These are phyloP conservation scores for Zootoca vivipara DNA, from an alignment of 2,113 vertebrate genomes.

Conservation along the genomic window DNA sequence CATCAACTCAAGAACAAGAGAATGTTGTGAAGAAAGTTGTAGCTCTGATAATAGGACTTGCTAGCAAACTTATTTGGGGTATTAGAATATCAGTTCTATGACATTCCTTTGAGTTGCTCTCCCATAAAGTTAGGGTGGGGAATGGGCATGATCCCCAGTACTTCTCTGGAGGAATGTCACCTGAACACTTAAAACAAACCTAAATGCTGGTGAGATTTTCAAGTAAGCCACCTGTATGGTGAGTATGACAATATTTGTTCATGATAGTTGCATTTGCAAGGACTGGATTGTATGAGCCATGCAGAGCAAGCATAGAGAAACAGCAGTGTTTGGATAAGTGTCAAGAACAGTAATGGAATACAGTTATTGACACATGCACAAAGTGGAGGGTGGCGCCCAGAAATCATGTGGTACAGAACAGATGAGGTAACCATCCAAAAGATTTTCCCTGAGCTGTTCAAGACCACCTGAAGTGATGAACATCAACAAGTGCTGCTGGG, in stretches of 20 bases:
- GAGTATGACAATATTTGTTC: too few species aligned
- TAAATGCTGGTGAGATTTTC: too few species aligned
- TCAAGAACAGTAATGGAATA: neutral
- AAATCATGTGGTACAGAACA: neutral
- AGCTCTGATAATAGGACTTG: neutral
- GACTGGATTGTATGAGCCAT: neutral
- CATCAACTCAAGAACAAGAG: neutral
- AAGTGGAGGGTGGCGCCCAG: neutral
- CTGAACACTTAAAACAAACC: too few species aligned
- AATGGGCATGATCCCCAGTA: neutral
- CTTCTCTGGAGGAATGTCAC: too few species aligned
- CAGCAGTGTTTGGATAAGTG: neutral
- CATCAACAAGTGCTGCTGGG: conserved; percentile 13
- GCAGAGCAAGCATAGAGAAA: neutral
- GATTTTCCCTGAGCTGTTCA: neutral
- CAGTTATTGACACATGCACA: too few species aligned
- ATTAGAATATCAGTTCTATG: too few species aligned
- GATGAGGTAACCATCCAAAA: neutral
- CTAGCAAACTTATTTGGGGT: neutral
- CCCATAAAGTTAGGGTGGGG: neutral
- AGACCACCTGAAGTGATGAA: neutral
- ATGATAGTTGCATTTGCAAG: too few species aligned
- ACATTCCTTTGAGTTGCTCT: too few species aligned
- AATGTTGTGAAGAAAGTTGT: too few species aligned
- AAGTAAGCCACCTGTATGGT: too few species aligned